Conservation (phyloP, 2,888 invertebrate species). For the Caenorhabditis wallacei region DNA sequence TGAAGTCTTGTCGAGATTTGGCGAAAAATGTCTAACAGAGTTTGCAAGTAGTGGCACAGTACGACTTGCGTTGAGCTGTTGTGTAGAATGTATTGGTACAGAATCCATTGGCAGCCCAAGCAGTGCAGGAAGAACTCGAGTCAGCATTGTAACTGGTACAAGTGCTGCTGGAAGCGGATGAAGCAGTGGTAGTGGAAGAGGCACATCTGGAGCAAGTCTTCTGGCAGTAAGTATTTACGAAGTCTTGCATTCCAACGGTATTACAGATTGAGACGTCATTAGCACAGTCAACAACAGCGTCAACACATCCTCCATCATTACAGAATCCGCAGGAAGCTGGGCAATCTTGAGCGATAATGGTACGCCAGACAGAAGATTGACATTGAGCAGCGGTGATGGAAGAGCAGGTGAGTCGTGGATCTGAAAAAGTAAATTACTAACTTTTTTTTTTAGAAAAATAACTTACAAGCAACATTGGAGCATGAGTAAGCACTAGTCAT, state of each 20-base stretch:
- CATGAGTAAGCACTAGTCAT: slow-evolving; percentile 64
- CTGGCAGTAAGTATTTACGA: slow-evolving; percentile 69
- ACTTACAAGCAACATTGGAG: slow-evolving; percentile 48
- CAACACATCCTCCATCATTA: slow-evolving; percentile 68
- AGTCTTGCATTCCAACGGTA: slow-evolving; percentile 56
- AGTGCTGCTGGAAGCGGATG: slow-evolving; percentile 29
- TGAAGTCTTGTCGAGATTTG: slow-evolving; percentile 14
- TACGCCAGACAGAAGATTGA: slow-evolving; percentile 59
- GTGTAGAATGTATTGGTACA: slow-evolving; percentile 59
- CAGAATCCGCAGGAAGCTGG: slow-evolving; percentile 69
- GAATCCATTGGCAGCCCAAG: slow-evolving; percentile 58
- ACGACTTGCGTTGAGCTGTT: slow-evolving; percentile 43
- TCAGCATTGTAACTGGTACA: slow-evolving; percentile 55
- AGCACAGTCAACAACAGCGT: slow-evolving; percentile 66
- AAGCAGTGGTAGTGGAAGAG: slow-evolving; percentile 43
- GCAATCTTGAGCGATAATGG: slow-evolving; percentile 62
- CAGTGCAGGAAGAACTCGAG: slow-evolving; percentile 31
- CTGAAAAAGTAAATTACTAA: slow-evolving; percentile 6
- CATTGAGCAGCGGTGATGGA: slow-evolving; percentile 60
- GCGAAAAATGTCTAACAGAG: slow-evolving; percentile 38
- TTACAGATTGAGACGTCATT: slow-evolving; percentile 64
- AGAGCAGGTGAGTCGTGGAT: slow-evolving; percentile 48
- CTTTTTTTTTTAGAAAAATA: background rate
- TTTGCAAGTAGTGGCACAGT: slow-evolving; percentile 58
- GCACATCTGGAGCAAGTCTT: slow-evolving; percentile 67